phyloP scores from a whole-genome alignment of 64 coral and sea anemone genomes.

The Platygyra sinensis region DNA sequence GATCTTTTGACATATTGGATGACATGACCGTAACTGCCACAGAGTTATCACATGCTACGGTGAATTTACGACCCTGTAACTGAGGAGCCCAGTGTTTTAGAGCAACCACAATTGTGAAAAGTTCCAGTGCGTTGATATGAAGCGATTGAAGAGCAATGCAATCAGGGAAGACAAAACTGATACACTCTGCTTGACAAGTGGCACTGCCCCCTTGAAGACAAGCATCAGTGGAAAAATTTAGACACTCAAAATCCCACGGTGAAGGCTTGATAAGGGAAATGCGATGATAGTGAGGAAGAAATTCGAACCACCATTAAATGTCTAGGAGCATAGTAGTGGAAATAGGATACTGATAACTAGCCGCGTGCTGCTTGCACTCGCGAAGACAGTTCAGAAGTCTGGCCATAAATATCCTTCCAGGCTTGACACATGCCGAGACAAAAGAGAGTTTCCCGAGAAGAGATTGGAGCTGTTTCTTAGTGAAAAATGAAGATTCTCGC shows the following conservation, averaged over 20 bases:
- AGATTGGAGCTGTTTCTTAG: neutral
- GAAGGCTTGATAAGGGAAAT: slow-evolving; percentile 28
- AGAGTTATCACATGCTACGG: neutral
- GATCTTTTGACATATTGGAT: neutral
- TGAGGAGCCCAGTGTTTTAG: slow-evolving; percentile 13
- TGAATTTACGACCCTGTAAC: neutral
- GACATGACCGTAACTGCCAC: too few species aligned
- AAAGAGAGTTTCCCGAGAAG: slow-evolving; percentile 28
- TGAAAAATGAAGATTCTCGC: neutral
- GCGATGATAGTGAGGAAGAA: neutral
- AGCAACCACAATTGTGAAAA: neutral
- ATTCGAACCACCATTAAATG: slow-evolving; percentile 15
- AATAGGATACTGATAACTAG: neutral
- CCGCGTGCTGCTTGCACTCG: neutral
- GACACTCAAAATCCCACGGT: slow-evolving; percentile 3
- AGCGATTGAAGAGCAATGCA: neutral
- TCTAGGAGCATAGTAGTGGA: neutral
- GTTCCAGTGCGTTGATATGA: neutral
- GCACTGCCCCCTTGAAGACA: neutral
- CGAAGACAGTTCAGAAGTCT: slow-evolving; percentile 21
- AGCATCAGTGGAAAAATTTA: neutral
- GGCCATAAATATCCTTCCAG: slow-evolving; percentile 17
- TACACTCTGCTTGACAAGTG: slow-evolving; percentile 5
- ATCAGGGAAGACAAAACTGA: slow-evolving; percentile 13
- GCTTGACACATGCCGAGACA: neutral